Base-by-base conservation (phyloP, 2,113 vertebrate species). In the Camelus dromedarius region DNA sequence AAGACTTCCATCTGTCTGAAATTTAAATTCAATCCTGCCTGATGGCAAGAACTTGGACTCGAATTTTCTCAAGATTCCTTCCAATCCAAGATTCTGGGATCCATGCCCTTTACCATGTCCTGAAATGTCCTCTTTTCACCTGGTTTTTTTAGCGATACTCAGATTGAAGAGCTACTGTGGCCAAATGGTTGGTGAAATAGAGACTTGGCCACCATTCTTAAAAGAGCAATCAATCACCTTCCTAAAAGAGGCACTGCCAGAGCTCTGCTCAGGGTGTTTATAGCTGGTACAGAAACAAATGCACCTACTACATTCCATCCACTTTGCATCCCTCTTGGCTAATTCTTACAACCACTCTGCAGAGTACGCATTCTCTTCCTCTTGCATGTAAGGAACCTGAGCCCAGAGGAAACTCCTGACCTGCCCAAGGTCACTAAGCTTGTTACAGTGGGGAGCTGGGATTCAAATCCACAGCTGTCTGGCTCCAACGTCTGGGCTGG, bases 61-160 rank as follows among this genome's bases (percentile, higher is more conserved):
- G 83, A 96, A 42, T 92, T 89, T 96, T 62, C 92, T 90, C 52
- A 90, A 35, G 52, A 94, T 81, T 82, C n/a, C 38, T 86, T 10
- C 73, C 85, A 97, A 24, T n/a, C 73, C 3, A 2, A 90, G 38
- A 91, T 69, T 76, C 75, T 95, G 67, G 76, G 86, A 77, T 70
- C 50, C 35, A 22, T 42, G 50, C 35, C 75, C 30, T 93, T 93
- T 79, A 54, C 35, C 10, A n/a, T 22, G 58, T 93, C 82, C 58
- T 73, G 56, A 84, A 91, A 67, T 70, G 24, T 86, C 84, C 26
- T 70, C 56, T 35, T 76, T 93, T 95, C 76, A 88, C 52, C 86
- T 77, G 50, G 75, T 46, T 76, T 42, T 42, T 56, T 90, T 64
- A 89, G 72, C 52, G 75, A 50, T 24, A 62, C 11, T 35, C 50